These are phyloP conservation scores for Porites rus DNA, from an alignment of 92 coral and sea anemone genomes.

Conservation along the genomic window DNA sequence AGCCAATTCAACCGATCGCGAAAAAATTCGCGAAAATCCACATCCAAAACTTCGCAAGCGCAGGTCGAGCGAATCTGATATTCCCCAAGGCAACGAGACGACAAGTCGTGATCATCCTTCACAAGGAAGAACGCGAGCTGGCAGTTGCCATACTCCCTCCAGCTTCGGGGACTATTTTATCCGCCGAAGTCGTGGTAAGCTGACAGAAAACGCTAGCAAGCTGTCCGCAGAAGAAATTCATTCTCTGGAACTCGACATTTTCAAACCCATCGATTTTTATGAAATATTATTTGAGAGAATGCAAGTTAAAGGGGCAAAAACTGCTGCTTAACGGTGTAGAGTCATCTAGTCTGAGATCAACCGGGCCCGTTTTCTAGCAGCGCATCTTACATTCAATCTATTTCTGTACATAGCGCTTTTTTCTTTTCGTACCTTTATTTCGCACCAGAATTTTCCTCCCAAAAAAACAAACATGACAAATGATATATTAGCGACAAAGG, in stretches of 20 bases:
- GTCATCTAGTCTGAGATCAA: no score
- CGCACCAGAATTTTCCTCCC: no score
- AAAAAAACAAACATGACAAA: no score
- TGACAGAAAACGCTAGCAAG: slow-evolving; percentile 7
- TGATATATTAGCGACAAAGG: no score
- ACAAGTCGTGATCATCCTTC: neutral
- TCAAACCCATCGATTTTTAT: slow-evolving; percentile 15
- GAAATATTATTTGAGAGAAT: slow-evolving; percentile 20
- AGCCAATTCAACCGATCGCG: neutral
- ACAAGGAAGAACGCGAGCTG: neutral
- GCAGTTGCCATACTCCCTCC: neutral
- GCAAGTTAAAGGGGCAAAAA: neutral
- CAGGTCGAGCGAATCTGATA: slow-evolving; percentile 8
- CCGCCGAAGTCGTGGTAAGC: neutral
- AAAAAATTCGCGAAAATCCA: neutral
- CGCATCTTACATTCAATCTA: no score
- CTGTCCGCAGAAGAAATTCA: slow-evolving; percentile 4
- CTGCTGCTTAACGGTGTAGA: neutral
- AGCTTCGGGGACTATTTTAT: neutral
- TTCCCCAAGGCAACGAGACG: neutral
- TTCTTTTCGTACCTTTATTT: no score
- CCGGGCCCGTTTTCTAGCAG: no score
- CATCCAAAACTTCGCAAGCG: neutral
- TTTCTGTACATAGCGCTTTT: no score
- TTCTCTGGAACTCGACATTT: neutral